Evolutionary conservation across 2,888 invertebrate genomes (phyloP).

Genomic region (Agrochola lota): DNA sequence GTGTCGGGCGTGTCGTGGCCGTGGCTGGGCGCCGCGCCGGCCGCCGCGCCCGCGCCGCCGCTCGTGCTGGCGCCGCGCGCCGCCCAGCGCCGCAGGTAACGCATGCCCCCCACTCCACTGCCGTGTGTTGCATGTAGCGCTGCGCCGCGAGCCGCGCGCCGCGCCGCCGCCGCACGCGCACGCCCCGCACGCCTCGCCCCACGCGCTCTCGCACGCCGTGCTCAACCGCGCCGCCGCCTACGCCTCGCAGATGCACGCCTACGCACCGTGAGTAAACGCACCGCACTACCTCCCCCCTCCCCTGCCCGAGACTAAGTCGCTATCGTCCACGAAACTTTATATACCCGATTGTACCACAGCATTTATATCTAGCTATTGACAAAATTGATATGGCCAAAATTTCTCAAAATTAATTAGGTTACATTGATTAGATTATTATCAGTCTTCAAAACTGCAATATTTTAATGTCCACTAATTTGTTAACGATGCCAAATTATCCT

Average conservation of each 20-base stretch:
- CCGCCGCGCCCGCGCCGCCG: conserved; percentile 91
- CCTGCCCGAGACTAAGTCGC: conserved; percentile 14
- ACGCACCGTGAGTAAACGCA: conserved; percentile 95
- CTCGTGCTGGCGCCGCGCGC: conserved; percentile 94
- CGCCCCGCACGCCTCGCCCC: conserved; percentile 80
- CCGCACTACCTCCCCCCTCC: conserved; percentile 26
- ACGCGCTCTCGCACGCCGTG: conserved; percentile 94
- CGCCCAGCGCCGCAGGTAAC: conserved; percentile 94
- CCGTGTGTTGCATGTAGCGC: conserved; percentile 89
- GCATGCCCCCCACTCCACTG: conserved; percentile 70
- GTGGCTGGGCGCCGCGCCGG: conserved; percentile 92
- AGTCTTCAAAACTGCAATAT: background rate
- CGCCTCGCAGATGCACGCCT: conserved; percentile 95
- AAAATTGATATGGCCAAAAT: background rate
- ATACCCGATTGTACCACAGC: background rate
- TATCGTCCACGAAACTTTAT: background rate
- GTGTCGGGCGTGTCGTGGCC: conserved; percentile 95
- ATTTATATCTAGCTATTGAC: background rate
- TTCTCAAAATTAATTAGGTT: background rate
- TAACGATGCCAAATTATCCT: background rate
- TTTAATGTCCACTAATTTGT: background rate
- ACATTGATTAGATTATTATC: conserved; percentile 14
- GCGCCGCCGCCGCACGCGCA: conserved; percentile 85
- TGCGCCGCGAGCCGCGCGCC: conserved; percentile 93
- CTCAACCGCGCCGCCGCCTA: conserved; percentile 92